Percentiles rank a stretch among this genome's conserved stretches.
These are phyloP conservation scores for Drosophila ercepeae DNA, from an alignment of 1,140 invertebrate species.

Conservation along the genomic window DNA sequence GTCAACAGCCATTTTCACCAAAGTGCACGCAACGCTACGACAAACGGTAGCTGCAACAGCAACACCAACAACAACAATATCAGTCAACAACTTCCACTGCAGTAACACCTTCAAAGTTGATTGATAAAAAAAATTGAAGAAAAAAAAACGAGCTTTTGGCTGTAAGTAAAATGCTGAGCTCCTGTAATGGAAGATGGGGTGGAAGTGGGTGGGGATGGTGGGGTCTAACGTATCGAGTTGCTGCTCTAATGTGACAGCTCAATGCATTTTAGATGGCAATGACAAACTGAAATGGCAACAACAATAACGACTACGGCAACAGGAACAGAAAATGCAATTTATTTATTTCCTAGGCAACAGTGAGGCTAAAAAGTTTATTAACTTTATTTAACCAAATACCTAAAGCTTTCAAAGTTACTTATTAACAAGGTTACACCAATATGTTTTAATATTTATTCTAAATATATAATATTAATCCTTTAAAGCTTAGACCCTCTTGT, in stretches of 20 bases:
- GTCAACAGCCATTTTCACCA: slow-evolving; percentile 71
- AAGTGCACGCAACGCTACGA: slow-evolving; percentile 76
- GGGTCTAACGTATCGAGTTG: slow-evolving; percentile 71
- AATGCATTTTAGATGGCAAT: slow-evolving; percentile 81
- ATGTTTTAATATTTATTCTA: too few relatives aligned
- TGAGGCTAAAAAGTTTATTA: slow-evolving; percentile 16
- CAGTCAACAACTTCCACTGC: slow-evolving; percentile 33
- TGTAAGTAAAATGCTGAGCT: slow-evolving; percentile 51
- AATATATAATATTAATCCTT: neutral
- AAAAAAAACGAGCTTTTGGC: slow-evolving; percentile 41
- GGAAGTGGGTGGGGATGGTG: neutral
- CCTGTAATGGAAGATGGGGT: slow-evolving; percentile 26
- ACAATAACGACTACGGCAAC: slow-evolving; percentile 45
- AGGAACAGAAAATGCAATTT: slow-evolving; percentile 58
- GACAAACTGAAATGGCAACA: slow-evolving; percentile 68
- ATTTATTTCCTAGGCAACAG: slow-evolving; percentile 54
- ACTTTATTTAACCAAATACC: too few relatives aligned
- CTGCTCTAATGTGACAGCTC: slow-evolving; percentile 81
- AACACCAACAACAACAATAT: slow-evolving; percentile 12
- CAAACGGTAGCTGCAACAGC: slow-evolving; percentile 39
- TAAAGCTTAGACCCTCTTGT: neutral
- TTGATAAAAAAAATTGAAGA: slow-evolving; percentile 62
- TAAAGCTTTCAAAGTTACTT: too few relatives aligned
- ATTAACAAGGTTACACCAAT: too few relatives aligned
- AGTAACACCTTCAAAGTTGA: slow-evolving; percentile 74